Conservation (phyloP, 2,113 vertebrate species). For the Archilochus colubris region DNA sequence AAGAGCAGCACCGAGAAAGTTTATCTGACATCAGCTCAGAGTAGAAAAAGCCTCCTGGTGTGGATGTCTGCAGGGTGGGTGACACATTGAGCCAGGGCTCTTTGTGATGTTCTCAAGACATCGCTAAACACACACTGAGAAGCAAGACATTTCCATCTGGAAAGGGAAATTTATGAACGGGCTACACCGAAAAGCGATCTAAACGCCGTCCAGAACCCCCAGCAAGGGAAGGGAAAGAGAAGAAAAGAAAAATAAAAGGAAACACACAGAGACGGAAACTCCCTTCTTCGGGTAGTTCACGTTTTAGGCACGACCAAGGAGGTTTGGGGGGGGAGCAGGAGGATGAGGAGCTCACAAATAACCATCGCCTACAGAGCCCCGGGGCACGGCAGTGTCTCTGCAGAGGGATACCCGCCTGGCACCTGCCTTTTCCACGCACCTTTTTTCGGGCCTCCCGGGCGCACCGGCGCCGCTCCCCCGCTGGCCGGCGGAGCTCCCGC, state of each 20-base stretch:
- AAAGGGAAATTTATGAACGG: background rate
- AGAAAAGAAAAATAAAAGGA: background rate
- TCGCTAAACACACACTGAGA: background rate
- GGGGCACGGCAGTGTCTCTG: background rate
- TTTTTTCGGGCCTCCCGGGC: background rate
- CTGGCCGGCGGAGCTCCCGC: background rate
- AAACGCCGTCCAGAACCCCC: background rate
- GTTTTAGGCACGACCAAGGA: background rate
- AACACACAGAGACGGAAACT: background rate
- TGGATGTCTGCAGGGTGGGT: background rate
- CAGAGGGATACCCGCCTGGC: background rate
- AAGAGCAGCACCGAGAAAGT: slow-evolving; percentile 18
- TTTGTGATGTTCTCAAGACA: slow-evolving; percentile 18
- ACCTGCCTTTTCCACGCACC: slow-evolving; percentile 20
- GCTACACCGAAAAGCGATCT: background rate
- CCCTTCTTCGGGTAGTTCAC: background rate
- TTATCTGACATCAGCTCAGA: background rate
- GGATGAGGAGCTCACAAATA: background rate
- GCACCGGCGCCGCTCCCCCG: background rate
- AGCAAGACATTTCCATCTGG: background rate
- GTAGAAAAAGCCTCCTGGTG: background rate
- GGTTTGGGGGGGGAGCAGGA: background rate
- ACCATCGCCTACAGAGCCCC: background rate
- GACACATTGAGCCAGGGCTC: background rate
- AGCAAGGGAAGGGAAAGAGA: background rate